Conservation (phyloP, 2,888 invertebrate species). For the Microctonus aethiopoides region DNA sequence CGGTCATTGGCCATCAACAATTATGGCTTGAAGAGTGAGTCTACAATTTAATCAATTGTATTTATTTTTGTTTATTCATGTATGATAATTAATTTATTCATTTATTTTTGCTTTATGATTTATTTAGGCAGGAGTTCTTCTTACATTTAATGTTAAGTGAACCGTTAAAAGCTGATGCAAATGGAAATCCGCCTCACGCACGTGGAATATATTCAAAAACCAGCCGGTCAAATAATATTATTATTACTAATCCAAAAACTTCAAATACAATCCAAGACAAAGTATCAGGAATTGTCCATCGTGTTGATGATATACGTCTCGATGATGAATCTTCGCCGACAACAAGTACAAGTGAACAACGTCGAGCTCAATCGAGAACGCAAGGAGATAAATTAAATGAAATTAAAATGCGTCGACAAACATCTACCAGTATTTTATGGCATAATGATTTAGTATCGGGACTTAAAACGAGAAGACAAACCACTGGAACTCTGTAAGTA, state of each 20-base stretch:
- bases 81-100: background rate
- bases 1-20: constrained; percentile 90
- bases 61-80: background rate
- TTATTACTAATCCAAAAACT: constrained; percentile 44
- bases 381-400: constrained; percentile 73
- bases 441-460: no score
- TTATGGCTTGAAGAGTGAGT: constrained; percentile 73
- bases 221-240: constrained; percentile 46
- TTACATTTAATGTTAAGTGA: constrained; percentile 56
- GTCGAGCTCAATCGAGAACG: constrained; percentile 56
- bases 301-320: constrained; percentile 62
- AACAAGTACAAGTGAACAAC: constrained; percentile 36
- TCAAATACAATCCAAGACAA: constrained; percentile 56
- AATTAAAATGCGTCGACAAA: constrained; percentile 60
- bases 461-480: constrained; percentile 48
- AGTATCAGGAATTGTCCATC: constrained; percentile 63
- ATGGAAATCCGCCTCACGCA: constrained; percentile 60
- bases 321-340: constrained; percentile 56
- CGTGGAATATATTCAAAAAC: constrained; percentile 62
- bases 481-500: constrained; percentile 60
- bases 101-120: background rate
- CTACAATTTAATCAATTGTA: constrained; percentile 15
- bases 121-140: constrained; percentile 57
- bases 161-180: constrained; percentile 54
- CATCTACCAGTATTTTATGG: constrained; percentile 42